phyloP scores from a whole-genome alignment of 2,797 vertebrate genomes.

The Tachyglossus aculeatus region DNA sequence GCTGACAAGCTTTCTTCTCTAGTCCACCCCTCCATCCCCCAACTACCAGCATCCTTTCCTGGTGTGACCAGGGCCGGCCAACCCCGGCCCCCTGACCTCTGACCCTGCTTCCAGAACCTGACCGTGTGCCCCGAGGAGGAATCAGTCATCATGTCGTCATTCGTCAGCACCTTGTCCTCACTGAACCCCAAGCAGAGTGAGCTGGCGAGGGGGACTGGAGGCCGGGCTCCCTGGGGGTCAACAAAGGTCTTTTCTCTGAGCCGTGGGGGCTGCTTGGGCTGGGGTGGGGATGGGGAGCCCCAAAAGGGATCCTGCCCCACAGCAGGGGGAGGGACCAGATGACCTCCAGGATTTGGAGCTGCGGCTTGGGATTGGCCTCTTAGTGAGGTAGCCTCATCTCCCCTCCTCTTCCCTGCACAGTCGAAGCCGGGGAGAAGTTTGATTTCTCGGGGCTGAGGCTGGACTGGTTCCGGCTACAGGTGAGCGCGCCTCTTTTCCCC shows the following conservation, averaged over 20 bases:
- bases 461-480: conserved; percentile 94
- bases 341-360: neutral
- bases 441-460: conserved; percentile 85
- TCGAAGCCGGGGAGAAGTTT: conserved; percentile 82
- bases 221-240: neutral
- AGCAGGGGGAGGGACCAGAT: fast-evolving
- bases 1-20: too few species aligned
- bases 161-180: conserved; percentile 85
- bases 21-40: too few species aligned
- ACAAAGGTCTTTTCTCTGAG: neutral
- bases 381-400: fast-evolving
- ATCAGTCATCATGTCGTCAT: conserved; percentile 88
- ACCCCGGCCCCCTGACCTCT: neutral
- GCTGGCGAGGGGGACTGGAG: neutral
- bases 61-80: neutral
- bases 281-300: neutral
- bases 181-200: conserved; percentile 88
- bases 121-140: conserved; percentile 94
- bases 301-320: neutral
- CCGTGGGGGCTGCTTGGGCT: neutral
- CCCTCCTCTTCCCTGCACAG: conserved; percentile 62
- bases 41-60: too few species aligned
- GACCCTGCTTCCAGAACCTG: conserved; percentile 78
- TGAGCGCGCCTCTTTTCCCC: conserved; percentile 44
- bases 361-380: neutral